These are phyloP conservation scores for Sturnus vulgaris DNA, from an alignment of 2,113 vertebrate genomes.

Conservation along the genomic window DNA sequence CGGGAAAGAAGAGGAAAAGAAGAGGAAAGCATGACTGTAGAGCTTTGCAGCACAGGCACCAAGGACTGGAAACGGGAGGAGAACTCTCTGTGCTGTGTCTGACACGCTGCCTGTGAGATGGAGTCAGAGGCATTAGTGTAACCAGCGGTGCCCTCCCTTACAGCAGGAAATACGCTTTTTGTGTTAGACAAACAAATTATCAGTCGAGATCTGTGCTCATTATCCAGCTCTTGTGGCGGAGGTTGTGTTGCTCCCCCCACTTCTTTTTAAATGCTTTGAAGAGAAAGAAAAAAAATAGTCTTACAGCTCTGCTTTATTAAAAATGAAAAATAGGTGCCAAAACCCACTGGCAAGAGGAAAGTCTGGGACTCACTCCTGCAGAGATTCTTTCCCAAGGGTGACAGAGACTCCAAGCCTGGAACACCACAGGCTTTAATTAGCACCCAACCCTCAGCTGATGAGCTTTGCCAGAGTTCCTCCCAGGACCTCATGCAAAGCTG, in stretches of 20 bases:
- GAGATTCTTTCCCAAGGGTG: background rate
- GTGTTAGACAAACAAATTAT: slow-evolving; percentile 37
- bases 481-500: background rate
- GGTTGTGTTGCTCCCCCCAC: background rate
- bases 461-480: background rate
- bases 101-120: background rate
- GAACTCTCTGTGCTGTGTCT: background rate
- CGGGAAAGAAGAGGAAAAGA: background rate
- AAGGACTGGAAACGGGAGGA: background rate
- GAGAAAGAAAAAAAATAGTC: background rate
- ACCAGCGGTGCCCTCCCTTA: background rate
- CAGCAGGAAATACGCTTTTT: background rate
- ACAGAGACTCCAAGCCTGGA: background rate
- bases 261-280: background rate
- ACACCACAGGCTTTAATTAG: background rate
- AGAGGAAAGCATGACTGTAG: background rate
- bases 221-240: slow-evolving; percentile 1
- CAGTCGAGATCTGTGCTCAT: background rate
- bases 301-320: background rate
- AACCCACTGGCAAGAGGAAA: background rate
- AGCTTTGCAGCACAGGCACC: background rate
- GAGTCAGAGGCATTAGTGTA: background rate
- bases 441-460: background rate
- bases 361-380: background rate
- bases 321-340: slow-evolving; percentile 30